These are phyloP conservation scores for Catocala fraxini DNA, from an alignment of 2,888 invertebrate genomes.

Conservation along the genomic window DNA sequence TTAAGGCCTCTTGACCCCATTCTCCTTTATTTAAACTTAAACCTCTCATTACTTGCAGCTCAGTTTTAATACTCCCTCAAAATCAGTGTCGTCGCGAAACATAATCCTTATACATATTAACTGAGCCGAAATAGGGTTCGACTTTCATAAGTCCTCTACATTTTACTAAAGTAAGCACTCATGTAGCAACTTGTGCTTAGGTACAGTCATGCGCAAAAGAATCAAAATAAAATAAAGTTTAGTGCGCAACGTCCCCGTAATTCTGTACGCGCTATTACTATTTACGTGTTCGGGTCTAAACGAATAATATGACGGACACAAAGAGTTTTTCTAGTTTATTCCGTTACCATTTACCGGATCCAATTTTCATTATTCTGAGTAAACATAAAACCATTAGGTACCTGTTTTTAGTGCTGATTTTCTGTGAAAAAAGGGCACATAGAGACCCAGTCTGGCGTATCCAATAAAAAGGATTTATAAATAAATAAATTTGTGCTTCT, in stretches of 20 bases:
- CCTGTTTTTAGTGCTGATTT: constrained; percentile 24
- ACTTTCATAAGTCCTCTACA: not conserved
- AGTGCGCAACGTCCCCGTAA: not conserved
- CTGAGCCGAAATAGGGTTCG: too few species aligned
- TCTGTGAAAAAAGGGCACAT: constrained; percentile 18
- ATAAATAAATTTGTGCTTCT: constrained; percentile 39
- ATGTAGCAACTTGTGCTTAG: too few species aligned
- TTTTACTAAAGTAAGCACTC: too few species aligned
- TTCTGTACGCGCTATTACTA: constrained; percentile 8
- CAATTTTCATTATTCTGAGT: constrained; percentile 25
- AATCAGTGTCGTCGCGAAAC: constrained; percentile 19
- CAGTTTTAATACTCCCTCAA: constrained; percentile 28
- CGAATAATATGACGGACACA: constrained; percentile 5
- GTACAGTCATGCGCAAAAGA: constrained; percentile 4
- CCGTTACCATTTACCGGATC: constrained; percentile 11
- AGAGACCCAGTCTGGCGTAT: constrained; percentile 20
- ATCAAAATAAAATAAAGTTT: constrained; percentile 9
- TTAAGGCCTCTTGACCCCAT: constrained; percentile 36
- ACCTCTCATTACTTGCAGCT: constrained; percentile 32
- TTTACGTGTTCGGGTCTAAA: constrained; percentile 8
- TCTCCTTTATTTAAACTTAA: constrained; percentile 37
- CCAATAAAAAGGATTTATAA: constrained; percentile 38
- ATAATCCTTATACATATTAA: too few species aligned
- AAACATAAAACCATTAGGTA: constrained; percentile 23
- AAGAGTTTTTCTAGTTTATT: constrained; percentile 15